Evolutionary conservation across 2,797 vertebrate species (phyloP), one percentile per base, ranked within the genome.

Genomic region (Channallabes apus): DNA sequence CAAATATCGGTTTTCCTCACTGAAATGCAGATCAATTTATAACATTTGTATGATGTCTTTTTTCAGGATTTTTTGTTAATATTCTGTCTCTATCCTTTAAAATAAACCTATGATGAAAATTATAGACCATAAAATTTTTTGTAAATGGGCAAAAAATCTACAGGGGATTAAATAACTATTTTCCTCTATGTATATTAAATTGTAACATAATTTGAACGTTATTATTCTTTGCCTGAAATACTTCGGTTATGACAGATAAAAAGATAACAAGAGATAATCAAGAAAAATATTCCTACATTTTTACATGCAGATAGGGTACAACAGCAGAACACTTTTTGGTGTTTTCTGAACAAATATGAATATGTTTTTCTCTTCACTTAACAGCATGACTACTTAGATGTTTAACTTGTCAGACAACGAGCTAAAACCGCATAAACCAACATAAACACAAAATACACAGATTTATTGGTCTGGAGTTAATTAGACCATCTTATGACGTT

Each of bases 401-500:
- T 76, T 29, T 56, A 20, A 18, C 72, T 18, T 32, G 14, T 20
- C 6, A 17, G 41, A 7, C 24, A 6, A 6, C 24, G 27, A 73
- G 12, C 22, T 51, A 15, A 51, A 73, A 51, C 2, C 2, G 4
- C 27, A 1, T 73, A 73, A 58, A 27, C 18, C 1, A 12, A 67
- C 18, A 46, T 24, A 46, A 4, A n/a, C 46, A 51, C 2, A 54
- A 41, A 1, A 73, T 18, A 56, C n/a, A 56, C 51, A 14, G 18
- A 22, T 41, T 22, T 14, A 3, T 24, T 18, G 1, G 6, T 73
- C 46, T 38, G 14, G 14, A 12, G 73, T 27, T 76, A 89, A 35
- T 84, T 88, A 20, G 87, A 88, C 94, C 85, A 89, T 81, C 87
- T 85, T 82, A 90, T 96, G 46, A 93, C 51, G 12, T 94, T 93